phyloP scores from a whole-genome alignment of 2,113 vertebrate species.

The Mola mola region DNA sequence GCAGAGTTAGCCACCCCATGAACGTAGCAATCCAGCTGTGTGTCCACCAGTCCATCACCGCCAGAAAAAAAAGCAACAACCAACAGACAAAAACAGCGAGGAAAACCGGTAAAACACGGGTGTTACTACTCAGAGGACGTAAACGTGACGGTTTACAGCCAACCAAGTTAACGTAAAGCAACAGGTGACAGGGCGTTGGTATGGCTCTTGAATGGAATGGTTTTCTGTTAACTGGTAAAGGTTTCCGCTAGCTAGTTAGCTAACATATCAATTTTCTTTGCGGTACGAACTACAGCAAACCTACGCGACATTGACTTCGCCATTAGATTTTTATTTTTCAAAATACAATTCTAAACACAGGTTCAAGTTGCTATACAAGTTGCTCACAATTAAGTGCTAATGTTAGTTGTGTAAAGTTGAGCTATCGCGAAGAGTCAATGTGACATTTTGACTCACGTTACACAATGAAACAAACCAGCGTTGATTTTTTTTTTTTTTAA shows the following conservation, averaged over 20 bases:
- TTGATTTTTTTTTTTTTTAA: not conserved
- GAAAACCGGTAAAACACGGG: rapidly evolving
- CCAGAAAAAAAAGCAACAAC: not conserved
- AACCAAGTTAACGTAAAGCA: not conserved
- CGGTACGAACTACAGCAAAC: not conserved
- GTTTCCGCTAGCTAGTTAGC: constrained; percentile 48
- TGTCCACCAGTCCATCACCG: constrained; percentile 42
- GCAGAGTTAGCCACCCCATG: constrained; percentile 16
- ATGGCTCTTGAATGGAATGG: not conserved
- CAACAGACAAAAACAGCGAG: not conserved
- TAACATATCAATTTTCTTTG: constrained; percentile 21
- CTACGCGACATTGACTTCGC: constrained; percentile 14
- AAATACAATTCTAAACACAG: too few species aligned
- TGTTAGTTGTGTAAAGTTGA: not conserved
- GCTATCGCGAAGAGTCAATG: not conserved
- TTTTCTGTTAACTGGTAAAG: constrained; percentile 12
- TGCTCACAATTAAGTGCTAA: not conserved
- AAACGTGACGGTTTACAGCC: not conserved
- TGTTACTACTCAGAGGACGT: not conserved
- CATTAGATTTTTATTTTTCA: not conserved
- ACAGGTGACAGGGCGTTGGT: not conserved
- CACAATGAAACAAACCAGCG: constrained; percentile 1
- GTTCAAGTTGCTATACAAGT: too few species aligned
- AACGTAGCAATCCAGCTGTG: constrained; percentile 52
- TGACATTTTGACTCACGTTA: not conserved